Base-by-base conservation (phyloP, 2,797 vertebrate genomes). In the Neoniphon sammara region DNA sequence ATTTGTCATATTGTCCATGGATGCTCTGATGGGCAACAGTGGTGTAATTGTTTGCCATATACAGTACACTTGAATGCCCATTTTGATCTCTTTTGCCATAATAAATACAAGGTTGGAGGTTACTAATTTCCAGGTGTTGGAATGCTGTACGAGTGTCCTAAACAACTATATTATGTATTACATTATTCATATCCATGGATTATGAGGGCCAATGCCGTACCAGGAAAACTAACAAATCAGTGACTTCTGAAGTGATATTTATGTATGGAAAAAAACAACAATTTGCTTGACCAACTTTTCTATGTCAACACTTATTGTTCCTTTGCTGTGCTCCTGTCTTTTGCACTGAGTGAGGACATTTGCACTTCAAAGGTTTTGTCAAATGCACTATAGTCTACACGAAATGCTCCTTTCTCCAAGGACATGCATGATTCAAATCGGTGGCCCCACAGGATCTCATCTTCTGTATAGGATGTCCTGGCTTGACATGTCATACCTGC, bases 401-500 rank as follows among this genome's bases (percentile, higher is more conserved):
- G 91, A 86, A 95, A 96, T 0, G 92, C 95, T 0, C 93, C 96
- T 47, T 95, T 95, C 84, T 96, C 95, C 87, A 96, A 69, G 10
- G 92, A 93, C 84, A 96, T 95, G 85, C 94, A 96, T 1, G 94
- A 95, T 77, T 96, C 95, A 0, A 96, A 96, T 17, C 94, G 93
- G 62, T 95, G 91, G 2, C 95, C 95, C 95, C 95, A 96, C 55
- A 96, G 91, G 78, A 95, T 93, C 87, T 95, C 94, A 0, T 95
- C 93, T 71, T 95, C 93, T 0, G 91, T 93, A 87, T 96, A 96
- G 0, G 95, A 96, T 0, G 94, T 95, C 73, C 94, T 94, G 8
- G 95, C 95, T 84, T 96, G 95, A 83, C 95, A 96, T 0, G 95
- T 96, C 96, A 96, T 95, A 54, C 95, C 95, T 96, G 87, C 0